Evolutionary conservation across 2,888 invertebrate genomes (phyloP).

Genomic region (Caenorhabditis afra): DNA sequence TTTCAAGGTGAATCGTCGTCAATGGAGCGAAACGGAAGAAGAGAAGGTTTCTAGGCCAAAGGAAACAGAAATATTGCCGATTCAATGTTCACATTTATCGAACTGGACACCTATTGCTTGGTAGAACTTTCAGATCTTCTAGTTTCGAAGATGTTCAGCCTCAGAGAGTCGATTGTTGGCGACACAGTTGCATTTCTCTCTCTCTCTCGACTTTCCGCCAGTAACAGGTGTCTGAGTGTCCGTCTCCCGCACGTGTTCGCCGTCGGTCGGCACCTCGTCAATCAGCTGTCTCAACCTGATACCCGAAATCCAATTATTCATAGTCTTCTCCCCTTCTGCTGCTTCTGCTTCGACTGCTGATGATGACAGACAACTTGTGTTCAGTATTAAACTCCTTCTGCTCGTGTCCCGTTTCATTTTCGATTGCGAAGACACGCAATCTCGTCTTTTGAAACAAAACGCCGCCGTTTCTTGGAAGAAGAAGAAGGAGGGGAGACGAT

Average conservation of each 20-base stretch:
- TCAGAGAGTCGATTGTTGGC: no score
- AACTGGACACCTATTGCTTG: no score
- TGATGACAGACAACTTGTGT: constrained; percentile 52
- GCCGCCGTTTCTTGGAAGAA: no score
- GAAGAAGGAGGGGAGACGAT: constrained; percentile 7
- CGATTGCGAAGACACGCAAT: constrained; percentile 38
- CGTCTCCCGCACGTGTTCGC: constrained; percentile 50
- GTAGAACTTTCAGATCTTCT: no score
- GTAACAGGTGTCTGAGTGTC: constrained; percentile 23
- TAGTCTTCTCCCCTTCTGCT: constrained; percentile 45
- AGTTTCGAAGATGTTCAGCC: no score
- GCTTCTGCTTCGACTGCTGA: no score
- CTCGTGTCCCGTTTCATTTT: constrained; percentile 37
- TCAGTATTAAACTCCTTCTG: constrained; percentile 53
- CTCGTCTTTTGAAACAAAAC: constrained; percentile 34
- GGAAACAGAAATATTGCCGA: no score
- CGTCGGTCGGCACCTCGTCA: constrained; percentile 57
- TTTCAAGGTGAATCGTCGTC: constrained; percentile 12
- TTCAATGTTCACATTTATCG: no score
- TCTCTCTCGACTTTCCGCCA: neutral
- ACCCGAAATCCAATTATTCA: constrained; percentile 61
- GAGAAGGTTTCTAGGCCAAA: no score
- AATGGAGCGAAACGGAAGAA: neutral
- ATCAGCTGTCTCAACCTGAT: constrained; percentile 58
- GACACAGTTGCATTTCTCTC: no score